A percentile compares a stretch with the other conserved stretches of the same genome.
Evolutionary conservation across 2,888 invertebrate genomes (phyloP).

Genomic region (Aplocera efformata): DNA sequence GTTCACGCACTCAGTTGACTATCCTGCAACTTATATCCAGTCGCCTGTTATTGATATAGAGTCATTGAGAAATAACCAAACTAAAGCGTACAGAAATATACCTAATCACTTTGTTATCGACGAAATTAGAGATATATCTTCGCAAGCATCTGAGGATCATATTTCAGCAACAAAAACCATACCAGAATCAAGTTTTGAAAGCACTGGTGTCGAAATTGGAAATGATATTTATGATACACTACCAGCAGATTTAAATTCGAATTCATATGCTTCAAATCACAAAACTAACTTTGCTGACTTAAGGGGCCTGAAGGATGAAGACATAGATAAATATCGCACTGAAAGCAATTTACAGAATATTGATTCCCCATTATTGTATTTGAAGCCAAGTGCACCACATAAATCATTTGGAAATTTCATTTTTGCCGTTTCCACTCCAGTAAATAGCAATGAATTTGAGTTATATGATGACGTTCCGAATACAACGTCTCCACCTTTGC

Average conservation of each 20-base stretch:
- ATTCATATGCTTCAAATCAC: constrained; percentile 48
- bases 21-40: constrained; percentile 85
- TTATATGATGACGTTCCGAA: constrained; percentile 60
- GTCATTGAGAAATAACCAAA: constrained; percentile 52
- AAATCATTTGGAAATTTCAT: constrained; percentile 74
- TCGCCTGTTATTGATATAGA: constrained; percentile 84
- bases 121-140: constrained; percentile 72
- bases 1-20: constrained; percentile 85
- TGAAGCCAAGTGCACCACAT: constrained; percentile 75
- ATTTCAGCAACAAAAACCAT: constrained; percentile 64
- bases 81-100: constrained; percentile 65
- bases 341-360: constrained; percentile 73
- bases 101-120: constrained; percentile 59
- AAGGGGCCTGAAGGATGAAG: constrained; percentile 64
- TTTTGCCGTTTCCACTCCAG: constrained; percentile 48
- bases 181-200: constrained; percentile 67
- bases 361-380: constrained; percentile 80
- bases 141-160: constrained; percentile 75
- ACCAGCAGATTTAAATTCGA: constrained; percentile 47
- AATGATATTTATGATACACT: constrained; percentile 60
- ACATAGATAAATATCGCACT: constrained; percentile 68
- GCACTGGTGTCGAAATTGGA: constrained; percentile 56
- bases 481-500: constrained; percentile 46
- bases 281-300: constrained; percentile 62
- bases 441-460: constrained; percentile 61